Evolutionary conservation across 2,888 invertebrate species (phyloP).

Genomic region (Netelia fuscicornis): DNA sequence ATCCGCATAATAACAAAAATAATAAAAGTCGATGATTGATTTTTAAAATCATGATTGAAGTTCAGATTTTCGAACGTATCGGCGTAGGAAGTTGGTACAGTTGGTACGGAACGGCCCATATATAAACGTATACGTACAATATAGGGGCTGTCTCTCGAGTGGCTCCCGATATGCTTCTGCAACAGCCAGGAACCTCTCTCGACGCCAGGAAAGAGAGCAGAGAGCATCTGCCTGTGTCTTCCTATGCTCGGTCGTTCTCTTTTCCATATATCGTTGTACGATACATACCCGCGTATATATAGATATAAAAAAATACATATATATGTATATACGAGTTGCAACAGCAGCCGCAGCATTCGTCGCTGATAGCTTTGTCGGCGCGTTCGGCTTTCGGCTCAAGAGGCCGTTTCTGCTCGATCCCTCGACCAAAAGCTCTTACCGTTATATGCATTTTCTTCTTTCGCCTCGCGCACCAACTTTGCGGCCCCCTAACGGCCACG

Average conservation of each 20-base stretch:
- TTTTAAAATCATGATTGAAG: no score
- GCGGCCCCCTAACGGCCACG: background rate
- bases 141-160: slow-evolving; percentile 51
- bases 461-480: background rate
- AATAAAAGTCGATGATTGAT: no score
- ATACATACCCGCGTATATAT: slow-evolving; percentile 11
- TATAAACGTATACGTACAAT: slow-evolving; percentile 6
- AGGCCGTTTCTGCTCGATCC: slow-evolving; percentile 69
- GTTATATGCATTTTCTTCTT: slow-evolving; percentile 19
- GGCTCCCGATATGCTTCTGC: slow-evolving; percentile 58
- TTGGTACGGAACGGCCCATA: background rate
- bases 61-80: no score
- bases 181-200: slow-evolving; percentile 58
- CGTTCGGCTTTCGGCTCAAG: slow-evolving; percentile 75
- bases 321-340: slow-evolving; percentile 23
- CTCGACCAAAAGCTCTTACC: slow-evolving; percentile 3
- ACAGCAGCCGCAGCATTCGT: slow-evolving; percentile 70
- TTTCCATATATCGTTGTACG: slow-evolving; percentile 26
- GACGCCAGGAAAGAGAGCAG: slow-evolving; percentile 59
- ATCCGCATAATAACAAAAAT: no score
- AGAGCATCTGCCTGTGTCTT: slow-evolving; percentile 60
- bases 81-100: no score
- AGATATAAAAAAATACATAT: slow-evolving; percentile 15
- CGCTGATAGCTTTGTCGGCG: slow-evolving; percentile 82
- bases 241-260: slow-evolving; percentile 48